Base-by-base conservation (phyloP, 2,797 vertebrate species). In the Crax fasciolata region DNA sequence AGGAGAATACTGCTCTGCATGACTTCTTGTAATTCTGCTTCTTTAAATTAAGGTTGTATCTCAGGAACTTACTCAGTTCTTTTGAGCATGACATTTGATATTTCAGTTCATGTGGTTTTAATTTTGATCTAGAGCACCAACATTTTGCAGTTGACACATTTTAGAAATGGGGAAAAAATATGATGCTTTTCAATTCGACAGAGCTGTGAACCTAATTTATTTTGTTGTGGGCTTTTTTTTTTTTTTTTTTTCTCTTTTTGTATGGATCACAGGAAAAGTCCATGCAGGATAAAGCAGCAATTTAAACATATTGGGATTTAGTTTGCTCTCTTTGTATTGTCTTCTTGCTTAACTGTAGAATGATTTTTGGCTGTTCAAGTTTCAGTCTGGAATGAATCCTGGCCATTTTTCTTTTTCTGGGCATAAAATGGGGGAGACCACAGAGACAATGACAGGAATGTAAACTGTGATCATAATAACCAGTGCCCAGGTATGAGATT, bases 311-410 rank as follows among this genome's bases (percentile, higher is more conserved):
- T 89, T 96, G 94, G 88, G 86, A 92, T 93, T 94, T 93, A 74
- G 55, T 93, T 94, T 96, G 10, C 74, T 94, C 94, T 71, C 43
- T 93, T 73, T n/a, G 9, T 87, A 87, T 91, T 96, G 80, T 95
- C 90, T 90, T 90, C 88, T 93, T 90, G 39, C 94, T 94, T 95
- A 94, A 94, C 0, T 17, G 80, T 85, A 91, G 84, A 96, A 84
- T 89, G 93, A 95, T 84, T 92, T 90, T 96, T 96, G 92, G 87
- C 91, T 96, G 91, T 85, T 97, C 96, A 90, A 90, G 96, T 96
- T 96, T 94, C 77, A 90, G 35, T 81, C 57, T 96, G 91, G 77
- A 96, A 86, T 89, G 66, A 41, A 2, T 58, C 52, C 21, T 91
- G 67, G 41, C 48, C 78, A 74, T 13, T 93, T 96, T 76, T 44